Conservation (phyloP, 2,113 vertebrate species). For the Eubucco bourcierii region DNA sequence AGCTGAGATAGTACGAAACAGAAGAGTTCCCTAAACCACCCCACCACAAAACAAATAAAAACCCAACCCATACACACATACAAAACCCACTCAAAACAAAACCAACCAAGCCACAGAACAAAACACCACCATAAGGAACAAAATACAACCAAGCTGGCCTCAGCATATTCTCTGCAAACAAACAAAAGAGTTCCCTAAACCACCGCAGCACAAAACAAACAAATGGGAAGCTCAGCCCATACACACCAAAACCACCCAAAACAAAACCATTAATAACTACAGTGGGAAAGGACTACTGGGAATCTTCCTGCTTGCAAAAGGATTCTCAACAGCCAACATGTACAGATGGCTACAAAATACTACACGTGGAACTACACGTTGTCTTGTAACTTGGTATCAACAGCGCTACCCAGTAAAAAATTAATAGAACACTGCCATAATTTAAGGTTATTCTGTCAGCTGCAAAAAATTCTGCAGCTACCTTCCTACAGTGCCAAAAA, state of each 20-base stretch:
- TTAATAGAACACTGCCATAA: background rate
- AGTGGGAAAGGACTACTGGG: background rate
- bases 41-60: background rate
- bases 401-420: background rate
- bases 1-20: background rate
- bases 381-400: background rate
- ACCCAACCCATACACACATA: background rate
- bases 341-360: background rate
- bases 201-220: too few relatives aligned
- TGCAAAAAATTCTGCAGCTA: constrained; percentile 35
- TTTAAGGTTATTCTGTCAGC: background rate
- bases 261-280: background rate
- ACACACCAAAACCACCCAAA: too few relatives aligned
- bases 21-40: background rate
- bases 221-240: too few relatives aligned
- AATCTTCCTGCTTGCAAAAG: constrained; percentile 19
- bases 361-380: background rate
- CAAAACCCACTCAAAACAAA: too few relatives aligned
- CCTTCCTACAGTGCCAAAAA: constrained; percentile 23
- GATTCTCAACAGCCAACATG: background rate
- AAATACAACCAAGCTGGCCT: background rate
- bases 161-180: background rate
- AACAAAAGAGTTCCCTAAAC: too few relatives aligned
- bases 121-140: background rate
- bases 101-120: background rate